Percentiles rank a stretch among this genome's conserved stretches.
phyloP scores from a whole-genome alignment of 2,888 invertebrate species.

The Ennomos quercinarius region DNA sequence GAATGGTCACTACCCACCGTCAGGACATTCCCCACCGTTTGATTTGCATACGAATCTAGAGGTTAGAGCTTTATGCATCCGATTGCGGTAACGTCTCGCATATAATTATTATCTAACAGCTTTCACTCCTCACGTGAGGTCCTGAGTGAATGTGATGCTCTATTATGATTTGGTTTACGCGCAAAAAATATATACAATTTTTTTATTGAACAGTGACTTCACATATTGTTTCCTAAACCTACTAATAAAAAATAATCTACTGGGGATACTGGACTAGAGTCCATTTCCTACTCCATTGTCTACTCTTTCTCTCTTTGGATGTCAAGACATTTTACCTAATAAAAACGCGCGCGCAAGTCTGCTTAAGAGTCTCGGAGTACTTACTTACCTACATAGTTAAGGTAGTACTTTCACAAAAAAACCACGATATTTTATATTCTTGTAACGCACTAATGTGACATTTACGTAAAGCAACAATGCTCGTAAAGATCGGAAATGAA shows the following conservation, averaged over 20 bases:
- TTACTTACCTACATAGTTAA: too few relatives aligned
- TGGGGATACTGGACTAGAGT: too few relatives aligned
- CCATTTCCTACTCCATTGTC: too few relatives aligned
- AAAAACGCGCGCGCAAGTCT: too few relatives aligned
- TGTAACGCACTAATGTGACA: constrained; percentile 13
- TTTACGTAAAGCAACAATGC: constrained; percentile 18
- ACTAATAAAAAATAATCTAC: too few relatives aligned
- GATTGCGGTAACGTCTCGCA: constrained; percentile 22
- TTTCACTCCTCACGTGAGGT: constrained; percentile 44
- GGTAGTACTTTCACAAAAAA: too few relatives aligned
- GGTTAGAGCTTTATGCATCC: constrained; percentile 23
- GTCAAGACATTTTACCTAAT: too few relatives aligned
- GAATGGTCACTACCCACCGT: constrained; percentile 3
- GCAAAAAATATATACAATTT: too few relatives aligned
- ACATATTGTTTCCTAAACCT: too few relatives aligned
- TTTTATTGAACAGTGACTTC: too few relatives aligned
- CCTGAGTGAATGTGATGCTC: constrained; percentile 19
- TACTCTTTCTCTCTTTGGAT: too few relatives aligned
- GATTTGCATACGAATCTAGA: constrained; percentile 36
- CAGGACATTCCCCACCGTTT: constrained; percentile 34
- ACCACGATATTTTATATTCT: constrained; percentile 18
- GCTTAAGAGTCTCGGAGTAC: too few relatives aligned
- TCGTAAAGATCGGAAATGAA: constrained; percentile 23
- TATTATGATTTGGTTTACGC: background rate
- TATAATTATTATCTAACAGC: constrained; percentile 39